These are phyloP conservation scores for Myiopsitta monachus DNA, from an alignment of 2,113 vertebrate species.

Conservation along the genomic window DNA sequence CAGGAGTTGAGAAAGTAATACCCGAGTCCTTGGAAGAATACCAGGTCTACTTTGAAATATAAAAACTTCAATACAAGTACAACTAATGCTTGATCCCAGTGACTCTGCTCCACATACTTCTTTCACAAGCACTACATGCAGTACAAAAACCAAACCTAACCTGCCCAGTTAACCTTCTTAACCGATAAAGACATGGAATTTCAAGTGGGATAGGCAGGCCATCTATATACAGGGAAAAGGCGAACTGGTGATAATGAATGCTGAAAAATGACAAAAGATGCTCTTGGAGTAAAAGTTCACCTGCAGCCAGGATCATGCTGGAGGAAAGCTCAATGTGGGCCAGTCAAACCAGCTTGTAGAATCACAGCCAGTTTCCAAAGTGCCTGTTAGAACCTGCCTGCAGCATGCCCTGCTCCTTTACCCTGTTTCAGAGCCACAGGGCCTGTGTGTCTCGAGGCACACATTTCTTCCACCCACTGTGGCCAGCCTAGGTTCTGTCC, in stretches of 20 bases:
- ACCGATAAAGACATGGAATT: not conserved
- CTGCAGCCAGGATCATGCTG: not conserved
- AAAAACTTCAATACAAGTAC: not conserved
- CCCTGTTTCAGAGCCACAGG: not conserved
- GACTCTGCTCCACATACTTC: not conserved
- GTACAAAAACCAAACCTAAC: not conserved
- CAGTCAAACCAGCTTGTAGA: slow-evolving; percentile 44
- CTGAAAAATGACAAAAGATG: not conserved
- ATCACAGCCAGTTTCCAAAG: slow-evolving; percentile 1
- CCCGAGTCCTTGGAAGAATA: not conserved
- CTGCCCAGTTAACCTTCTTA: not conserved
- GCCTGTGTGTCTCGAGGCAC: not conserved
- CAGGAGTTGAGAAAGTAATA: not conserved
- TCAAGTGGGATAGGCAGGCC: not conserved
- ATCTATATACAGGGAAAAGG: not conserved
- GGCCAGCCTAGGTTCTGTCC: not conserved
- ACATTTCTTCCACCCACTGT: not conserved
- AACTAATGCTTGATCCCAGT: not conserved
- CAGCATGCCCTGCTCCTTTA: slow-evolving; percentile 4
- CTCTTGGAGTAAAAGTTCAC: not conserved
- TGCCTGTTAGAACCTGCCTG: slow-evolving; percentile 21
- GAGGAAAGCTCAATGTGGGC: not conserved
- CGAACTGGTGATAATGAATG: not conserved
- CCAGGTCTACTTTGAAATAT: not conserved
- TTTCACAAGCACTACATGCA: not conserved